Base-by-base conservation (phyloP, 2,113 vertebrate species). In the Pterophyllum scalare region DNA sequence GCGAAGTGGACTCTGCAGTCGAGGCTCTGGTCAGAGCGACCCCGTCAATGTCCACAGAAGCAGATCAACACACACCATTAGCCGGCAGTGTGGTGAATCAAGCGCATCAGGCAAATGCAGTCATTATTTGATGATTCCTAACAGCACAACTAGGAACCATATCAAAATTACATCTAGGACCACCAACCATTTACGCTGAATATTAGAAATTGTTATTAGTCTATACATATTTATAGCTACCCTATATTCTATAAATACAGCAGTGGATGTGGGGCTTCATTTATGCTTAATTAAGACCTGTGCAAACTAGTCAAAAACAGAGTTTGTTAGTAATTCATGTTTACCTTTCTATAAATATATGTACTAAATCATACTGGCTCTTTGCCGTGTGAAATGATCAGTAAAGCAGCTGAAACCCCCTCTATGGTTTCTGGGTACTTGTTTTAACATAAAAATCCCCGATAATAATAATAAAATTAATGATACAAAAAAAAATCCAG, bases 1-100 rank as follows among this genome's bases (percentile, higher is more conserved):
- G 96, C 96, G 97, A 97, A 98, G 95, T 97, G 97, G 97, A 98
- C 96, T 97, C 92, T 85, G 86, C 91, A 88, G 90, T 75, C 87
- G 87, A 92, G 86, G 88, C 80, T 86, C 89, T 81, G 92, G 93
- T 86, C 92, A 91, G 81, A 89, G 82, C 91, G 91, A 92, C 88
- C 92, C 92, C 82, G 52, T 40, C 38, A 22, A 83, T 52, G 70
- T 81, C 77, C 83, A 79, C 87, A 33, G 49, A 64, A 83, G 52
- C 52, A 49, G 38, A 10, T 20, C 81, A 11, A 8, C 57, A 11
- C 9, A 13, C 35, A 19, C 59, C 14, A 49, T 72, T 84, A 58
- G 62, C 24, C 31, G 15, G 14, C 7, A 52, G 58, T 12, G 13
- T 14, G 46, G 15, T 35, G 9, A 10, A 77, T 62, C 65, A 83